These are phyloP conservation scores for Theocolax elegans DNA, from an alignment of 1,140 invertebrate species.

Conservation along the genomic window DNA sequence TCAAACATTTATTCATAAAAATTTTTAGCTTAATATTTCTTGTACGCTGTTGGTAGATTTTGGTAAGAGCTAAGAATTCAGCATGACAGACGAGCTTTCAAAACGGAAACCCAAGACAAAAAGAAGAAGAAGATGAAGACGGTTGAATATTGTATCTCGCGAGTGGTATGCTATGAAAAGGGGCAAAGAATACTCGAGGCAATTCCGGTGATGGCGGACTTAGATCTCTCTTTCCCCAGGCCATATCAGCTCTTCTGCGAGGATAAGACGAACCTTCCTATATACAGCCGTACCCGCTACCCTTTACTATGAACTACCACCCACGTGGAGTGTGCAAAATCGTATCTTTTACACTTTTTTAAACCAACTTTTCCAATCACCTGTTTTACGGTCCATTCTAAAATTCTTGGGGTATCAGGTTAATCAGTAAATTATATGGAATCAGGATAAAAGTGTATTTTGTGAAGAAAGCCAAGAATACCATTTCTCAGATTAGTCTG, in stretches of 20 bases:
- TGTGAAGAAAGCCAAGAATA: constrained; percentile 36
- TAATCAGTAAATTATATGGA: constrained; percentile 63
- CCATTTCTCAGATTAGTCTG: too few species aligned
- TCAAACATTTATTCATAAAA: too few species aligned
- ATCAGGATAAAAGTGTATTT: constrained; percentile 51
- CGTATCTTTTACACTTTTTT: background rate
- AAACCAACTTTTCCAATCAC: background rate
- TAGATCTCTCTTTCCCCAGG: constrained; percentile 58
- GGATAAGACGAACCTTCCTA: constrained; percentile 40
- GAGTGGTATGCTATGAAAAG: constrained; percentile 30
- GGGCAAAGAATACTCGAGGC: constrained; percentile 57
- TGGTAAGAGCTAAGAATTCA: too few species aligned
- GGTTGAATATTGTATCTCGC: too few species aligned
- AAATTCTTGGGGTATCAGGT: too few species aligned
- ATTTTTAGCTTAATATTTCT: too few species aligned
- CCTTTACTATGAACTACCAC: background rate
- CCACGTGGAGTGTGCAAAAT: too few species aligned
- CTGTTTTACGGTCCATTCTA: too few species aligned
- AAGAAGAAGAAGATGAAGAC: too few species aligned
- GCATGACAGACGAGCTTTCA: too few species aligned
- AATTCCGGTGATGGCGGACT: constrained; percentile 65
- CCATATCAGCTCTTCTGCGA: constrained; percentile 42
- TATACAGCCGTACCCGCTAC: constrained; percentile 23
- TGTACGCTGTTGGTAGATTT: too few species aligned
- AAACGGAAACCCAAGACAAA: too few species aligned